Percentiles rank a stretch among this genome's conserved stretches.
phyloP scores from a whole-genome alignment of 2,113 vertebrate species.

The Atherinomorus stipes region DNA sequence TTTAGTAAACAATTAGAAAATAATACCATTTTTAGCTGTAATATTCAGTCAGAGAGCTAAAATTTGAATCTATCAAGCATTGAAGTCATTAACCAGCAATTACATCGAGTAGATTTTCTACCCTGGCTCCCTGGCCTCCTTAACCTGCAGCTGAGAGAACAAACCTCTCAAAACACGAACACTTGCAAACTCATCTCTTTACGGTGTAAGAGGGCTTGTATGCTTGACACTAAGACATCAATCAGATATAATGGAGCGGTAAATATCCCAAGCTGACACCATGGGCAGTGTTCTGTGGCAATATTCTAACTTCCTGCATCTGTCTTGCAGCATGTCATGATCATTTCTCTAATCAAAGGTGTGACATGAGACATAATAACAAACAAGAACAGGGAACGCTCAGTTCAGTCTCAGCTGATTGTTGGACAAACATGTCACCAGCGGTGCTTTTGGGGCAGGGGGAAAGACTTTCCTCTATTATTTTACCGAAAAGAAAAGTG shows the following conservation, averaged over 20 bases:
- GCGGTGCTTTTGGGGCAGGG: too few species aligned
- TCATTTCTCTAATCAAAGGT: slow-evolving; percentile 24
- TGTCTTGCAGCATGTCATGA: slow-evolving; percentile 3
- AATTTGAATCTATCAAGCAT: slow-evolving; percentile 1
- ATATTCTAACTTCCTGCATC: slow-evolving; percentile 14
- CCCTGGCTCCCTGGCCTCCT: slow-evolving; percentile 13
- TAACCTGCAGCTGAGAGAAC: slow-evolving; percentile 1
- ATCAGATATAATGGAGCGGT: slow-evolving; percentile 26
- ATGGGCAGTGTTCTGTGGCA: background rate
- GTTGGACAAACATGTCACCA: too few species aligned
- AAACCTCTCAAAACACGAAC: slow-evolving; percentile 17
- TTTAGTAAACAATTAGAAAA: background rate
- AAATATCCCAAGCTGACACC: slow-evolving; percentile 24
- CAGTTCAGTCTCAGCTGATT: too few species aligned
- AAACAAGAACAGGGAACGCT: too few species aligned
- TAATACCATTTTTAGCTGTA: background rate
- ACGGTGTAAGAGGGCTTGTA: slow-evolving; percentile 7
- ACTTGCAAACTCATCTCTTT: background rate
- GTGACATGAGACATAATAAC: slow-evolving; percentile 16
- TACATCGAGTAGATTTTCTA: slow-evolving; percentile 22
- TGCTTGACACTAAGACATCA: slow-evolving; percentile 16
- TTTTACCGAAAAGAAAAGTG: too few species aligned
- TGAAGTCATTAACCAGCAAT: slow-evolving; percentile 8
- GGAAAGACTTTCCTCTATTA: too few species aligned
- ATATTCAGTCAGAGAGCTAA: background rate